Conservation (phyloP, 1,140 invertebrate species). For the Conus betulinus region DNA sequence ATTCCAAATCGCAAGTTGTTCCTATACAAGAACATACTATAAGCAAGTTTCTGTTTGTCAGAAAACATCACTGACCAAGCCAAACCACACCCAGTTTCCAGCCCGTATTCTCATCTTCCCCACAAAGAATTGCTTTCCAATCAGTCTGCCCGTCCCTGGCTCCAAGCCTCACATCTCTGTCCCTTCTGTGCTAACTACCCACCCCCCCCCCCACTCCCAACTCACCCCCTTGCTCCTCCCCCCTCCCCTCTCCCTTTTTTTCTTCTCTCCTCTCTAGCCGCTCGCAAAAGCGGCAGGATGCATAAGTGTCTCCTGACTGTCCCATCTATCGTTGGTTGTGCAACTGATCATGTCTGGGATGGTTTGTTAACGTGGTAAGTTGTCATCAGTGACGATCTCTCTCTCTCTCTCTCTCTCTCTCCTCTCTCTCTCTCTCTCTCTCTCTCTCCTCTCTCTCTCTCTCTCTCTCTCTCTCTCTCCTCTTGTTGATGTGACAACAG, state of each 20-base stretch:
- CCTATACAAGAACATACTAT: not conserved
- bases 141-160: not conserved
- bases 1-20: not conserved
- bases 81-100: not conserved
- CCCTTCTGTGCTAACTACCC: not conserved
- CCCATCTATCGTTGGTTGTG: too few relatives aligned
- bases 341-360: too few relatives aligned
- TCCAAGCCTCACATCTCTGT: not conserved
- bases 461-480: too few relatives aligned
- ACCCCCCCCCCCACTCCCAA: not conserved
- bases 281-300: too few relatives aligned
- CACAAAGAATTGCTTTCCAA: not conserved
- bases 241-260: not conserved
- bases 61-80: not conserved
- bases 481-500: too few relatives aligned
- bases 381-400: too few relatives aligned
- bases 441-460: too few relatives aligned
- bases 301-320: too few relatives aligned
- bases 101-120: not conserved
- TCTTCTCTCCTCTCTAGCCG: not conserved
- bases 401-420: too few relatives aligned
- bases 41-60: too few relatives aligned
- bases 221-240: slow-evolving; percentile 32
- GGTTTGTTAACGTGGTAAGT: too few relatives aligned
- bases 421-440: too few relatives aligned